Conservation (phyloP, 2,888 invertebrate genomes). For the Halictus quadricinctus region DNA sequence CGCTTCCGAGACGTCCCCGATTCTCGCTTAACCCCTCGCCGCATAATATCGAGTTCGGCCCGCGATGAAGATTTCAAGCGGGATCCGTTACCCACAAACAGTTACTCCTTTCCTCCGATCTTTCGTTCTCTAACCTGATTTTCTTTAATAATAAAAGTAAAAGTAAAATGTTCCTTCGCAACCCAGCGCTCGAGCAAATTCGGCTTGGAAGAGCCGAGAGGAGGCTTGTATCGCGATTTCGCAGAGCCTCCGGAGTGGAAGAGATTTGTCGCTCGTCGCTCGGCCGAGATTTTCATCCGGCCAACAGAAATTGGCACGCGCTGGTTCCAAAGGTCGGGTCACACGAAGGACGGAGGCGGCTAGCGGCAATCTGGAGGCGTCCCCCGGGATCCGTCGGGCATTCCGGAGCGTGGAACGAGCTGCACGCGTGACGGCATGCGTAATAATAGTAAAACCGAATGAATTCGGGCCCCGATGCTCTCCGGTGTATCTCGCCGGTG, state of each 20-base stretch:
- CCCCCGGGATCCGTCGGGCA: constrained; percentile 30
- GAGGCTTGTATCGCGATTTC: background rate
- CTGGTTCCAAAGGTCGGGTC: background rate
- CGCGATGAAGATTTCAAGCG: background rate
- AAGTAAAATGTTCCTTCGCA: background rate
- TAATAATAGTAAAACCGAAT: constrained; percentile 81
- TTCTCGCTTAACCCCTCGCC: background rate
- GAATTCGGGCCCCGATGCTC: constrained; percentile 64
- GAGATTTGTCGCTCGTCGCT: background rate
- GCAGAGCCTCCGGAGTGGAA: background rate
- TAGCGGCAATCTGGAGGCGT: background rate
- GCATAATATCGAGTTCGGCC: background rate
- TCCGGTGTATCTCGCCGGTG: constrained; percentile 44
- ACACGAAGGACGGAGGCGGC: constrained; percentile 4
- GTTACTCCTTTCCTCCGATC: background rate
- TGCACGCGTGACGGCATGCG: constrained; percentile 77
- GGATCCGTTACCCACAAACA: background rate
- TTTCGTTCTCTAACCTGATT: background rate
- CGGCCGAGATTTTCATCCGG: background rate
- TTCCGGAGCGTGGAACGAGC: constrained; percentile 67
- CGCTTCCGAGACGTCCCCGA: background rate
- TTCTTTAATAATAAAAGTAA: background rate
- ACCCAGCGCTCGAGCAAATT: background rate
- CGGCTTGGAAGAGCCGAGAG: background rate
- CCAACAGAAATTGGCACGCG: constrained; percentile 22